These are phyloP conservation scores for Cheilosia vulpina DNA, from an alignment of 2,888 invertebrate genomes.

Conservation along the genomic window DNA sequence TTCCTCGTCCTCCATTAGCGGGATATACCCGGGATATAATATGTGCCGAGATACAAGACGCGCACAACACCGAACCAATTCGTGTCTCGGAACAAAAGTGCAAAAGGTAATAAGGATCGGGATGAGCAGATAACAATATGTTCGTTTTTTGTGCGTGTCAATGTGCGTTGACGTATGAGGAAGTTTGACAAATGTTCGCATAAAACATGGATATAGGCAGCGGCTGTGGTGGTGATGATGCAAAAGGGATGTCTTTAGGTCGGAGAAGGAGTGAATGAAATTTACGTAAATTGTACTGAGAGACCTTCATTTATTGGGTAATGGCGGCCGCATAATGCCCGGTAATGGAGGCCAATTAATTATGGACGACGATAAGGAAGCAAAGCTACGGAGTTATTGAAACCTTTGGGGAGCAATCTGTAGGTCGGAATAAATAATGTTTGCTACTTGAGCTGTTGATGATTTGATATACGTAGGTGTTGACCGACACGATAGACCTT, in stretches of 20 bases:
- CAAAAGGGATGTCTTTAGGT: slow-evolving; percentile 23
- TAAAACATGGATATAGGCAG: slow-evolving; percentile 61
- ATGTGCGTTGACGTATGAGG: slow-evolving; percentile 50
- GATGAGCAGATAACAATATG: slow-evolving; percentile 74
- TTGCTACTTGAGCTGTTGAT: slow-evolving; percentile 30
- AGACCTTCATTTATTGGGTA: slow-evolving; percentile 40
- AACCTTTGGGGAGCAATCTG: slow-evolving; percentile 53
- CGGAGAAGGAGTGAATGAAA: slow-evolving; percentile 51
- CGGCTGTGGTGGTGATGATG: slow-evolving; percentile 33
- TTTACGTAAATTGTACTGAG: slow-evolving; percentile 66
- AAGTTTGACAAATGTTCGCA: slow-evolving; percentile 72
- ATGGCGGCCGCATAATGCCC: slow-evolving; percentile 56
- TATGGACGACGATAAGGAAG: slow-evolving; percentile 65
- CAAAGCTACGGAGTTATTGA: slow-evolving; percentile 51
- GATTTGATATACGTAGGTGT: slow-evolving; percentile 33
- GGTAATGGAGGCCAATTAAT: slow-evolving; percentile 71
- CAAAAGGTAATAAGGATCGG: slow-evolving; percentile 75
- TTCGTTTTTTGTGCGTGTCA: slow-evolving; percentile 29
- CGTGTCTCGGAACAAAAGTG: slow-evolving; percentile 72
- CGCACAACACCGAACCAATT: slow-evolving; percentile 52
- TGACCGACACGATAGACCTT: slow-evolving; percentile 6
- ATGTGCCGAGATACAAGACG: slow-evolving; percentile 8
- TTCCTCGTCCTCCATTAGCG: slow-evolving; percentile 63
- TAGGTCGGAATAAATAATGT: slow-evolving; percentile 50
- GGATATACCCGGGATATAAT: slow-evolving; percentile 18